Base-by-base conservation (phyloP, 2,797 vertebrate species). In the Adrianichthys oophorus region DNA sequence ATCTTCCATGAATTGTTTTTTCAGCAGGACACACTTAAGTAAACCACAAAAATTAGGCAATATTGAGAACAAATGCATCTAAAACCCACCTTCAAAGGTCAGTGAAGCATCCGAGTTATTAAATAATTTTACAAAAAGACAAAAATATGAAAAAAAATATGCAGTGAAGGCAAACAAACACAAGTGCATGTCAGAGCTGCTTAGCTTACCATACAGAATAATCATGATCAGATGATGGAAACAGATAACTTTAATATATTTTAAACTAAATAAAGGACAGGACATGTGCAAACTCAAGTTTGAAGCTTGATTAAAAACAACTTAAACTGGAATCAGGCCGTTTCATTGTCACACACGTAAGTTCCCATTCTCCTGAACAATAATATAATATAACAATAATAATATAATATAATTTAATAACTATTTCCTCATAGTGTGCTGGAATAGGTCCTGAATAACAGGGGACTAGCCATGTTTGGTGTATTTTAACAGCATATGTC, bases 71-170 rank as follows among this genome's bases (percentile, higher is more conserved):
- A 44, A 24, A 55, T 17, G 53, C 45, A 53, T 50, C 43, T 63
- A 65, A 69, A 43, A 46, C 23, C 53, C 52, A 51, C 61, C 53
- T 48, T 19, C 4, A 74, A 65, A 81, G 74, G 68, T 71, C 64
- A 62, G 12, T 4, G 19, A 37, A 49, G 74, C 67, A 68, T 62
- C 58, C 65, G 14, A 14, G 41, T 8, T 26, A 61, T 41, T 65
- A 49, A 76, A 68, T 62, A 66, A 68, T 77, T 67, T 79, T 65
- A 61, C 61, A 52, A 42, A 15, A 41, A 67, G 52, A 19, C 23
- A 6, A 23, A 7, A 23, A 47, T 13, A 5, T 4, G 1, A 4
- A 15, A 42, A 40, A 16, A 48, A 50, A 4, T 1, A 58, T 45
- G 21, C 46, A 53, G 69, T 42, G 19, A 51, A 16, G 56, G 32